phyloP scores from a whole-genome alignment of 2,797 vertebrate genomes.

The Sebastes vulpes region DNA sequence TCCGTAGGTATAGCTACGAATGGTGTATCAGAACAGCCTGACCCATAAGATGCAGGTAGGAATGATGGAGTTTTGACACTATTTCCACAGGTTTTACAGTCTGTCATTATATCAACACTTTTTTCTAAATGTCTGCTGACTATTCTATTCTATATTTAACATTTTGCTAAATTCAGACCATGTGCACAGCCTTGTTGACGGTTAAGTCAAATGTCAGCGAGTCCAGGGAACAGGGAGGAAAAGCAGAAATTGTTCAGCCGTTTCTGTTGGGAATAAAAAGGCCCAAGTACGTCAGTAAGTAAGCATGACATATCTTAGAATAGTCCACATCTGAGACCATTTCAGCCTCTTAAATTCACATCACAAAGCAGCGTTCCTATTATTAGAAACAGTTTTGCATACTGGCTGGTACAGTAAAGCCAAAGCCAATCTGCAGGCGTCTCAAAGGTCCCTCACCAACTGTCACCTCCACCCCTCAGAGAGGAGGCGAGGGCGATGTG shows the following conservation, averaged over 20 bases:
- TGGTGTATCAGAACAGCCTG: no score
- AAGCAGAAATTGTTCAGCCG: neutral
- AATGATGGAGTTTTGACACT: neutral
- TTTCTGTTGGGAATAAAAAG: constrained; percentile 1
- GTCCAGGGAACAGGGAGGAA: neutral
- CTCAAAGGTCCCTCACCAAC: constrained; percentile 77
- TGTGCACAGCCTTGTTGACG: neutral
- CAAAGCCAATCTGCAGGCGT: constrained; percentile 26
- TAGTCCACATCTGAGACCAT: neutral
- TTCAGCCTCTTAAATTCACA: constrained; percentile 7
- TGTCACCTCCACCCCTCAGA: constrained; percentile 67
- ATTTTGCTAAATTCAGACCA: neutral
- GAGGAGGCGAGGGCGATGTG: constrained; percentile 14
- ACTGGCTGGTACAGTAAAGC: constrained; percentile 18
- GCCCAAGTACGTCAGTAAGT: constrained; percentile 5
- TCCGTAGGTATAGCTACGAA: no score
- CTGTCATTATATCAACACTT: neutral
- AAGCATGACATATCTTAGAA: constrained; percentile 19
- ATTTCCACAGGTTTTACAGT: neutral
- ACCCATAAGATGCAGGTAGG: neutral
- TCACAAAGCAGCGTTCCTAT: constrained; percentile 22
- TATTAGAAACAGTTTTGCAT: constrained; percentile 26
- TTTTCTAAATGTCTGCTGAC: neutral
- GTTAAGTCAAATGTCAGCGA: constrained; percentile 10
- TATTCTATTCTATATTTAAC: neutral